Conservation (phyloP, 1,140 invertebrate genomes). For the Hestina assimilis region DNA sequence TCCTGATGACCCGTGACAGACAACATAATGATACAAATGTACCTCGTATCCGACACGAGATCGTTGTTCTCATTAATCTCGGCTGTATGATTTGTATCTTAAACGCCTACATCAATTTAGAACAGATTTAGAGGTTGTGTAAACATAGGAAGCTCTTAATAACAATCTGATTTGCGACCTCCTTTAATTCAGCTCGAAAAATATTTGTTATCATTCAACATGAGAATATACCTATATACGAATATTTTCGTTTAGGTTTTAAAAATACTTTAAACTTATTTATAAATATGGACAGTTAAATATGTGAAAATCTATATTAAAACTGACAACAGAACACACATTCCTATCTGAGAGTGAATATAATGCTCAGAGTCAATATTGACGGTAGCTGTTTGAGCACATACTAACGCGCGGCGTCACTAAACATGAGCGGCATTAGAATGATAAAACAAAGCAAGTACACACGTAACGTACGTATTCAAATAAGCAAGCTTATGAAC, state of each 20-base stretch:
- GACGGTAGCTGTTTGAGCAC: not conserved
- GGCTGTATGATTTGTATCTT: slow-evolving; percentile 7
- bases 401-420: not conserved
- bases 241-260: too few species aligned
- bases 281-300: too few species aligned
- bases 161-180: not conserved
- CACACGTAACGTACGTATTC: not conserved
- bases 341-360: not conserved
- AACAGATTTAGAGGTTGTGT: slow-evolving; percentile 7
- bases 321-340: not conserved
- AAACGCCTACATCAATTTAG: slow-evolving; percentile 11
- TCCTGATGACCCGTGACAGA: slow-evolving; percentile 41
- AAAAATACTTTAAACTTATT: too few species aligned
- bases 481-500: not conserved
- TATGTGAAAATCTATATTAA: not conserved
- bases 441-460: not conserved
- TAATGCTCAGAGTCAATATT: not conserved
- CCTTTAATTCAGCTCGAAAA: not conserved
- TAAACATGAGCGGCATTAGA: not conserved
- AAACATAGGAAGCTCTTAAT: not conserved
- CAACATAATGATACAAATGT: slow-evolving; percentile 23
- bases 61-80: slow-evolving; percentile 20
- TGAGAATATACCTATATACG: too few species aligned
- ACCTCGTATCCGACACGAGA: slow-evolving; percentile 16
- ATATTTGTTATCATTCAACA: too few species aligned